A percentile compares a stretch with the other conserved stretches of the same genome.
Conservation (phyloP, 2,113 vertebrate species). For the Brienomyrus brachyistius region DNA sequence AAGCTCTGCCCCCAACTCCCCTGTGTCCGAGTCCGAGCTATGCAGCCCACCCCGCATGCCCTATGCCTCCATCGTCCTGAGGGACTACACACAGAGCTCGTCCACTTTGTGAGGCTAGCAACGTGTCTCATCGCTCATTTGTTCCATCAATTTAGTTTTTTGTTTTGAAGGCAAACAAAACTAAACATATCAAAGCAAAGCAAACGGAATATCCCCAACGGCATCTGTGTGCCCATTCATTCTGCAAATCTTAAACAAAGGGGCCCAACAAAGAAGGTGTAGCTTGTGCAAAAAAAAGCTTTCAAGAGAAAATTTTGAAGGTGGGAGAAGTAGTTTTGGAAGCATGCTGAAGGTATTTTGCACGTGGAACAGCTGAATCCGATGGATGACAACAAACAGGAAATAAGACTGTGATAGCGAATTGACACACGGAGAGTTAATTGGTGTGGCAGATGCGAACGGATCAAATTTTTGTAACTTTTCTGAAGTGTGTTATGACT, state of each 20-base stretch:
- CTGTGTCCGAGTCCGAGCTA: conserved; percentile 69
- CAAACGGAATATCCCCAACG: conserved; percentile 21
- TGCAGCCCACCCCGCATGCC: conserved; percentile 65
- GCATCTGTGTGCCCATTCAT: neutral
- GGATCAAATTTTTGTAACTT: conserved; percentile 16
- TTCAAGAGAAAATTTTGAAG: neutral
- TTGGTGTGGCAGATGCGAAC: conserved; percentile 20
- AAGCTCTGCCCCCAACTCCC: conserved; percentile 74
- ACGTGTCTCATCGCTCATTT: neutral
- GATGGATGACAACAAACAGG: neutral
- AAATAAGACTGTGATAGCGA: neutral
- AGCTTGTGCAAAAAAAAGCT: neutral
- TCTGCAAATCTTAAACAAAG: neutral
- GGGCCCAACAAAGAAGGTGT: neutral
- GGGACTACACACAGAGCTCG: conserved; percentile 89
- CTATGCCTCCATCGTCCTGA: conserved; percentile 78
- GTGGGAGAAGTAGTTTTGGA: neutral
- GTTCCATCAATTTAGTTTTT: conserved; percentile 9
- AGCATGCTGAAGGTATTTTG: neutral
- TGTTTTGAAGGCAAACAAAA: conserved; percentile 7
- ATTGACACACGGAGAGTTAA: conserved; percentile 9
- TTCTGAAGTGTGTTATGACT: neutral
- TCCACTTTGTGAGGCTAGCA: conserved; percentile 81
- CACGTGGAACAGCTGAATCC: neutral
- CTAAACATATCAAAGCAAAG: conserved; percentile 12